Percentiles rank a stretch among this genome's conserved stretches.
phyloP scores from a whole-genome alignment of 2,888 invertebrate genomes.

The Polydrusus tereticollis region DNA sequence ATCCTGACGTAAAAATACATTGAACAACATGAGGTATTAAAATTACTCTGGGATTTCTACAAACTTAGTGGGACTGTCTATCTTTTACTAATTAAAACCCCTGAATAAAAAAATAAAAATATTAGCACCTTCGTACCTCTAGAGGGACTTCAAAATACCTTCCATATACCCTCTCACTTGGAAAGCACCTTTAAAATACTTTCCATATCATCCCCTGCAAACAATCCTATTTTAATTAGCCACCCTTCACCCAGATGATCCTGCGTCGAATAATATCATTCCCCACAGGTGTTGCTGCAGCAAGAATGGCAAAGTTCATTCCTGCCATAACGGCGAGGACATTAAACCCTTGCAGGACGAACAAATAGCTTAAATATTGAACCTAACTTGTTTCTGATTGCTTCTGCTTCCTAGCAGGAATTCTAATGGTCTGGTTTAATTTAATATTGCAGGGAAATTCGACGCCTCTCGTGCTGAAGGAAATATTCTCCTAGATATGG shows the following conservation, averaged over 20 bases:
- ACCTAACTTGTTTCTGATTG: slow-evolving; percentile 60
- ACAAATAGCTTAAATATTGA: slow-evolving; percentile 61
- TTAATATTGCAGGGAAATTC: slow-evolving; percentile 45
- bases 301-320: slow-evolving; percentile 55
- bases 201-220: background rate
- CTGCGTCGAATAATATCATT: slow-evolving; percentile 54
- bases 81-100: no score
- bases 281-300: slow-evolving; percentile 57
- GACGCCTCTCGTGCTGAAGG: slow-evolving; percentile 20
- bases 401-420: slow-evolving; percentile 46
- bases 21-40: no score
- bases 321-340: slow-evolving; percentile 52
- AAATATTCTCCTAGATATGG: slow-evolving; percentile 31
- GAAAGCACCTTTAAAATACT: background rate
- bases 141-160: no score
- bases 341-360: slow-evolving; percentile 56
- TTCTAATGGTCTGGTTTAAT: slow-evolving; percentile 46
- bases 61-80: no score
- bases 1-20: no score
- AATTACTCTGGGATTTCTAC: no score
- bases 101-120: no score
- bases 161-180: background rate
- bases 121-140: no score
- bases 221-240: background rate
- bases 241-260: slow-evolving; percentile 23